Percentiles rank a stretch among this genome's conserved stretches.
Evolutionary conservation across 2,113 vertebrate genomes (phyloP).

Genomic region (Python bivittatus): DNA sequence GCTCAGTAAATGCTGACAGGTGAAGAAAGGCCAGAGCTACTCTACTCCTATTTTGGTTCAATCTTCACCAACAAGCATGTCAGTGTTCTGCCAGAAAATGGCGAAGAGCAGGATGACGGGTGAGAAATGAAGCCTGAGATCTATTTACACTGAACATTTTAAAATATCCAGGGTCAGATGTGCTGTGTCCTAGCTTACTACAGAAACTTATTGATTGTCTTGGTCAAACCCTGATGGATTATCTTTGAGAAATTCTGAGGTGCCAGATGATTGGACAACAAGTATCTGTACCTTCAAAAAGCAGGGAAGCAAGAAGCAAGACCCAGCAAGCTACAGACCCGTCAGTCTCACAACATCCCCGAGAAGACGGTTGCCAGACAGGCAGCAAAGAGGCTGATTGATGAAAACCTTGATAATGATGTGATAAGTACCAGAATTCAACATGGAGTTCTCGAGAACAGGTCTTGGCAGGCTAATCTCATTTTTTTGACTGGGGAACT

Average conservation of each 20-base stretch:
- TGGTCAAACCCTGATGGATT: not conserved
- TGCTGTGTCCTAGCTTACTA: not conserved
- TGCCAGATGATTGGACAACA: not conserved
- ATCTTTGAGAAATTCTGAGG: not conserved
- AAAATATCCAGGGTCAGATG: not conserved
- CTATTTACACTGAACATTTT: not conserved
- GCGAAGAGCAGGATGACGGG: too few relatives aligned
- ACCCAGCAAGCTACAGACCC: not conserved
- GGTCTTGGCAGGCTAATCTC: not conserved
- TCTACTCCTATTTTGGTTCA: not conserved
- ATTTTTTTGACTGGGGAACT: not conserved
- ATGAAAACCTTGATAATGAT: not conserved
- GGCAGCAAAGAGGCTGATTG: not conserved
- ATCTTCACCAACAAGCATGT: not conserved
- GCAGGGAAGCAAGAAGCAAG: not conserved
- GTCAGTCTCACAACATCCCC: not conserved
- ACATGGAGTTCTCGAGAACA: not conserved
- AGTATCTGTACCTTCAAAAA: not conserved
- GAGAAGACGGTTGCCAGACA: not conserved
- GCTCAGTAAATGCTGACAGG: too few relatives aligned
- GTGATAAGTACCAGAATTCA: not conserved
- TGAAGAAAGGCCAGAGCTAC: not conserved
- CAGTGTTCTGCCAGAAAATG: not conserved
- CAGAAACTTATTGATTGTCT: not conserved
- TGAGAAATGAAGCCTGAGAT: not conserved